Base-by-base conservation (phyloP, 1,140 invertebrate genomes). In the Helicoverpa zea region DNA sequence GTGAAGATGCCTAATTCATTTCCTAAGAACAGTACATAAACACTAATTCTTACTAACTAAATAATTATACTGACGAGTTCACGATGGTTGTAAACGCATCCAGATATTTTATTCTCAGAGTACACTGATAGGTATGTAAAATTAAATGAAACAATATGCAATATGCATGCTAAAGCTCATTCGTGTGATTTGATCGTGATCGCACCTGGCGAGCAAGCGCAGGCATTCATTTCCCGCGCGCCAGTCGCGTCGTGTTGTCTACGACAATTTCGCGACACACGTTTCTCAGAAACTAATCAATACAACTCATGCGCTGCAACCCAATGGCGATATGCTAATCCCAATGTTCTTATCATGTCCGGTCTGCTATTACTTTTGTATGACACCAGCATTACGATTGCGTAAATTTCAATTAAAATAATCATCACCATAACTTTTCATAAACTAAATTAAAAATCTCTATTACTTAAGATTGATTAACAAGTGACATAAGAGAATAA, bases 291-390 rank as follows among this genome's bases (percentile, higher is more conserved):
- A 92, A 58, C 68, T 82, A 87, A 82, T 86, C 79, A 83, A 87
- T 89, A 83, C 84, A 79, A 82, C 54, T 63, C 80, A 84, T 83
- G 81, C 76, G 85, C 74, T 87, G 87, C 83, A 83, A 84, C 81
- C 81, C 77, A 89, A 91, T 92, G 87, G 89, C 88, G 87, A 83
- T 86, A 90, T 89, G 89, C 89, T 83, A 91, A 89, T 89, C 87
- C 86, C 89, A 91, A 89, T 86, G 88, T 91, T 92, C 90, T 87
- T 86, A 87, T 89, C 86, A 92, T 88, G 86, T 81, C 84, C 79
- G 86, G 87, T 88, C 84, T 92, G 77, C 80, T 82, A 91, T 92
- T 93, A 92, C 90, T 74, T 77, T 29, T 58, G 16, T 79, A 12
- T 51, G 23, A 30, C 68, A n/a, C 3, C 16, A 16, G n/a, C 18